These are phyloP conservation scores for Parotia lawesii DNA, from an alignment of 2,113 vertebrate genomes.

Conservation along the genomic window DNA sequence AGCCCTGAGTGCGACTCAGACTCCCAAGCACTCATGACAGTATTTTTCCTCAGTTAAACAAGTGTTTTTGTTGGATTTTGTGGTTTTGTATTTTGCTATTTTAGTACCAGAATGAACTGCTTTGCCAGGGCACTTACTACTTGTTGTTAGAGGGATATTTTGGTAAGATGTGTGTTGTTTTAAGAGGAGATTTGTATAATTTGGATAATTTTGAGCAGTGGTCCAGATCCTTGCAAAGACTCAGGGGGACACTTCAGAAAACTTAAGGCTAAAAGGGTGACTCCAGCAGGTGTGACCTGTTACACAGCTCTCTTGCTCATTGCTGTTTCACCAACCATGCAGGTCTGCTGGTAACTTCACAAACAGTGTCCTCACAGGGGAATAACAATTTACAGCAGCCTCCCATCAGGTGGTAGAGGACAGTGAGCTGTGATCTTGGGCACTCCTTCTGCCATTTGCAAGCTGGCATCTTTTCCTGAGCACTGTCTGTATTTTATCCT, in stretches of 20 bases:
- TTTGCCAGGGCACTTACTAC: neutral
- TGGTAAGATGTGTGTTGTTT: neutral
- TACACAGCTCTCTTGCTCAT: neutral
- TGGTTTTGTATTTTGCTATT: constrained; percentile 6
- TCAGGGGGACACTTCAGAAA: neutral
- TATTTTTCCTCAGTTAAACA: neutral
- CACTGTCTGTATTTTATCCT: neutral
- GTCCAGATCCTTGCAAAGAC: neutral
- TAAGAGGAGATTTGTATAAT: neutral
- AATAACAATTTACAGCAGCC: neutral
- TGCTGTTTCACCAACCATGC: neutral
- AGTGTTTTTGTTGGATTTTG: neutral
- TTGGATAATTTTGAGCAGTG: neutral
- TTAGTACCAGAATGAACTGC: neutral
- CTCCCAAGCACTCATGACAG: neutral
- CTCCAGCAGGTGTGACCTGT: neutral
- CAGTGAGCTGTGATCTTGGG: neutral
- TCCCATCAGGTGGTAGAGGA: neutral
- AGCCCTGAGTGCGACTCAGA: neutral
- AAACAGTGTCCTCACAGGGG: neutral
- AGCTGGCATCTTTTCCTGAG: neutral
- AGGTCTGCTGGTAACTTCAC: neutral
- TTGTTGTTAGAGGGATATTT: neutral
- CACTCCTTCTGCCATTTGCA: neutral
- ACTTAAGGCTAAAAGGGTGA: neutral